A percentile compares a stretch with the other conserved stretches of the same genome.
Evolutionary conservation across 2,113 vertebrate species (phyloP).

Genomic region (Nipponia nippon): DNA sequence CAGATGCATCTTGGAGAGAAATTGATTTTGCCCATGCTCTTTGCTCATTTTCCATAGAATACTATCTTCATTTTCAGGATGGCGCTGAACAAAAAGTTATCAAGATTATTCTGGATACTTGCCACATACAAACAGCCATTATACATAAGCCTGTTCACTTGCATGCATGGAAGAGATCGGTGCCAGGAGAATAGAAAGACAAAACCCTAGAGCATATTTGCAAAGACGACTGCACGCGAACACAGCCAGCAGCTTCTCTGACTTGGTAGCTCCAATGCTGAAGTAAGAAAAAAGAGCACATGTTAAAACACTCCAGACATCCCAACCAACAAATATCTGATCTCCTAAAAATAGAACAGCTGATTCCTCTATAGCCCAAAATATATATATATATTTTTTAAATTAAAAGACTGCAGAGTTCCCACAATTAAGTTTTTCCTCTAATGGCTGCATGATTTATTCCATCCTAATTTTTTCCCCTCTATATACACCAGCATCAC

Average conservation of each 20-base stretch:
- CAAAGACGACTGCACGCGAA: slow-evolving; percentile 20
- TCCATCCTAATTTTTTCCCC: neutral
- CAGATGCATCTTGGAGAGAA: neutral
- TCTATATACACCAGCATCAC: neutral
- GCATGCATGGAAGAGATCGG: slow-evolving; percentile 11
- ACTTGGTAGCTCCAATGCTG: neutral
- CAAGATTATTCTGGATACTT: slow-evolving; percentile 13
- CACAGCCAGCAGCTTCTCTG: slow-evolving; percentile 19
- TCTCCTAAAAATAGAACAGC: neutral
- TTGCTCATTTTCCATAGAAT: neutral
- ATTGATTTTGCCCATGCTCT: neutral
- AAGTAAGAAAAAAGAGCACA: slow-evolving; percentile 14
- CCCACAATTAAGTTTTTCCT: slow-evolving; percentile 2
- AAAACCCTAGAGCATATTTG: slow-evolving; percentile 44
- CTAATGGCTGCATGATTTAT: neutral
- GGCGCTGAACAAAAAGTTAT: slow-evolving; percentile 8
- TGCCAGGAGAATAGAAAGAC: slow-evolving; percentile 51
- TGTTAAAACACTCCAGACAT: slow-evolving; percentile 32
- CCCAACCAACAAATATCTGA: neutral
- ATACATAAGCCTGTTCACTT: slow-evolving; percentile 44
- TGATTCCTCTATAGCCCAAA: neutral
- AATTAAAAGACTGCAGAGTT: slow-evolving; percentile 9
- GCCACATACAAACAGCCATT: slow-evolving; percentile 54
- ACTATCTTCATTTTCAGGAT: neutral
- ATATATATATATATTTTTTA: neutral